A percentile compares a stretch with the other conserved stretches of the same genome.
Conservation (phyloP, 1,140 invertebrate genomes). For the Lithobius niger region DNA sequence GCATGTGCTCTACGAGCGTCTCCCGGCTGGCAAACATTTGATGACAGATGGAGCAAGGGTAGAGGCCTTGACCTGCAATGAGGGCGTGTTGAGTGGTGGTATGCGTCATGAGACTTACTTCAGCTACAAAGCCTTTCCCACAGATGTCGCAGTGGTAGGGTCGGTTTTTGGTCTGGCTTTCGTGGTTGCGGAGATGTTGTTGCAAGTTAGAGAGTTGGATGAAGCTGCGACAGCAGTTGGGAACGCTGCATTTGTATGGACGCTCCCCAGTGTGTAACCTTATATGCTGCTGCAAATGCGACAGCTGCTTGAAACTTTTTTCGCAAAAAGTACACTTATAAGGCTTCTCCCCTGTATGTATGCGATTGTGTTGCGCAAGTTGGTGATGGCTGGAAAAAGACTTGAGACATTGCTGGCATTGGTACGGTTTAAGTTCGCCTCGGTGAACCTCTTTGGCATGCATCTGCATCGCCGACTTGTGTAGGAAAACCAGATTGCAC, state of each 20-base stretch:
- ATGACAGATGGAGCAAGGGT: not conserved
- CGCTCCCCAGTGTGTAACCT: conserved; percentile 9
- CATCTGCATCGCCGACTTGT: conserved; percentile 7
- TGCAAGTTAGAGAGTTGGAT: conserved; percentile 7
- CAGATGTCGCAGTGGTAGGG: conserved; percentile 9
- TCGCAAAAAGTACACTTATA: conserved; percentile 13
- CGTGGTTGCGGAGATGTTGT: conserved; percentile 2
- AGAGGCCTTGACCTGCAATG: not conserved
- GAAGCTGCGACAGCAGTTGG: conserved; percentile 5
- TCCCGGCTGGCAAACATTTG: not conserved
- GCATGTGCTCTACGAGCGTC: not conserved
- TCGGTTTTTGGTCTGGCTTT: not conserved
- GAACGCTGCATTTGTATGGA: conserved; percentile 3
- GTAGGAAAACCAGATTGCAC: conserved; percentile 1
- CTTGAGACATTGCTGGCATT: conserved; percentile 5
- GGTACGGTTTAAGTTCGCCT: conserved; percentile 4
- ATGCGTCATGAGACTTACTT: conserved; percentile 2
- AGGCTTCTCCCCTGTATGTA: conserved; percentile 12
- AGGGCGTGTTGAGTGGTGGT: conserved; percentile 3
- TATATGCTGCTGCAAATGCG: conserved; percentile 17
- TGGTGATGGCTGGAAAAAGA: conserved; percentile 15
- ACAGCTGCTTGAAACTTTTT: conserved; percentile 25
- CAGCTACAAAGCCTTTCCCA: conserved; percentile 1
- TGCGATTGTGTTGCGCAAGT: conserved; percentile 11
- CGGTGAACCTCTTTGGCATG: conserved; percentile 6